Base-by-base conservation (phyloP, 1,140 invertebrate genomes). In the Adoxophyes honmai region DNA sequence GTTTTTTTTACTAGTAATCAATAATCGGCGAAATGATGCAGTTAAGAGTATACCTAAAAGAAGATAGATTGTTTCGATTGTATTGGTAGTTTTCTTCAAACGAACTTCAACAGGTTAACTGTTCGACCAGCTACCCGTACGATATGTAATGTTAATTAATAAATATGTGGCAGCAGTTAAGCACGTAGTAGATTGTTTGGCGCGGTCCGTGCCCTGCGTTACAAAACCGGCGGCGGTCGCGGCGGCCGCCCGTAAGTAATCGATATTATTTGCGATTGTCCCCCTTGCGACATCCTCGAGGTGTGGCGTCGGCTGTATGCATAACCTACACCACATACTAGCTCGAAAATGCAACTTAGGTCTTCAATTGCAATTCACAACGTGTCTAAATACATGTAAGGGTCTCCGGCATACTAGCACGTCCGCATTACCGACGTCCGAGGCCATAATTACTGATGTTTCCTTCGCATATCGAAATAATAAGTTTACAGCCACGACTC, bases 201-300 rank as follows among this genome's bases (percentile, higher is more conserved):
- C 39, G 39, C 39, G 39, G 39, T 18, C 15, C 39, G 16, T 48
- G 42, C 16, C 10, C 10, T 14, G 42, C 42, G 16, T 55, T 57
- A 61, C 54, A 21, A 42, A 51, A 53, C 52, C 38, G 39, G 52
- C 53, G 16, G 37, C 34, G 10, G n/a, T 38, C 13, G 21, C 33
- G 15, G 16, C 53, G 13, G 33, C 18, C 34, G 18, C 42, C 44
- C 37, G 54, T 48, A 39, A 36, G 59, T 64, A 73, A 78, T 78
- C 73, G 68, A 75, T 78, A 71, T 66, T 15, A 21, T 78, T 81
- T 59, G 72, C 73, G 75, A 75, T 75, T 71, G 69, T 72, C 71
- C 68, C 67, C 67, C 60, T 48, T 48, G 42, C 42, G 42, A 48
- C 42, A 48, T 48, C 42, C 57, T 58, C 55, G 48, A 34, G 38